Percentiles rank a stretch among this genome's conserved stretches.
Evolutionary conservation across 2,113 vertebrate genomes (phyloP).

Genomic region (Oreochromis aureus): DNA sequence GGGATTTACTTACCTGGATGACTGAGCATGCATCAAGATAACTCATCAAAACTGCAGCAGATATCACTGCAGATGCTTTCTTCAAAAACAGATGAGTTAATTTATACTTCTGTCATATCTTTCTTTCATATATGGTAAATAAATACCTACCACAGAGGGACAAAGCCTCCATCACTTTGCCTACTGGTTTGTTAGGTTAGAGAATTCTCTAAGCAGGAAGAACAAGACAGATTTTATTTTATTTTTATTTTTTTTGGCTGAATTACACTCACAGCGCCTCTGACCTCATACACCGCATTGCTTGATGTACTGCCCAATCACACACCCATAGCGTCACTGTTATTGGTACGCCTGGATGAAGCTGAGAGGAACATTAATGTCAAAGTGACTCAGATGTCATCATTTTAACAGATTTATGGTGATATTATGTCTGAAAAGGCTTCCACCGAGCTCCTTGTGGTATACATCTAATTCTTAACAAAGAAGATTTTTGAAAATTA

Average conservation of each 20-base stretch:
- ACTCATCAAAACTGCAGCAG: not conserved
- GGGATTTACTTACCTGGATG: not conserved
- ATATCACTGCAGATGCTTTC: not conserved
- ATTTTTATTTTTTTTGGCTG: not conserved
- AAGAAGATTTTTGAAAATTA: not conserved
- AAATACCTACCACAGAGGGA: not conserved
- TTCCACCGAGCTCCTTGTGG: not conserved
- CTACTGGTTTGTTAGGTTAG: not conserved
- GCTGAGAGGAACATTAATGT: not conserved
- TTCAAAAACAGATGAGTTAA: not conserved
- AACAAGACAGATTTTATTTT: not conserved
- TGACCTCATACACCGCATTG: not conserved
- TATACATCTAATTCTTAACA: not conserved
- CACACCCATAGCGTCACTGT: not conserved
- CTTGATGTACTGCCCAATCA: not conserved
- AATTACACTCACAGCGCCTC: not conserved
- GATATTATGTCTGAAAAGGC: not conserved
- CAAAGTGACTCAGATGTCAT: not conserved
- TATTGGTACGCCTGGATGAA: not conserved
- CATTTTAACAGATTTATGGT: not conserved
- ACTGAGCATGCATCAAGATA: not conserved
- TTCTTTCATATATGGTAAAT: not conserved
- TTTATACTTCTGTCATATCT: not conserved
- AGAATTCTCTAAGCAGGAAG: not conserved
- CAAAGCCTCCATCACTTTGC: not conserved